A percentile compares a stretch with the other conserved stretches of the same genome.
Conservation (phyloP, 2,797 vertebrate species). For the Oreochromis grahami region DNA sequence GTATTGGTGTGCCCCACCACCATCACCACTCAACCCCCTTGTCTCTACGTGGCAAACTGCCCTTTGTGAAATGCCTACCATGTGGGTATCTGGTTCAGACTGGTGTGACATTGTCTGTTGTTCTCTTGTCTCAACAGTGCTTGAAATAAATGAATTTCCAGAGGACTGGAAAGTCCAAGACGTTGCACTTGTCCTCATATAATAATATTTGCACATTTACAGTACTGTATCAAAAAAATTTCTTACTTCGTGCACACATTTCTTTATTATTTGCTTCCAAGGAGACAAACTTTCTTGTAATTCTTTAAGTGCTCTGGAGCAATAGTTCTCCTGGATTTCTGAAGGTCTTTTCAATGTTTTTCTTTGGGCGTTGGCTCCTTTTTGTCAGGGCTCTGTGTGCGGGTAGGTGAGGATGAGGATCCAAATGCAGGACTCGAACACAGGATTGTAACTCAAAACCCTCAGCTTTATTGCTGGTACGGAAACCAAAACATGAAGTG, state of each 20-base stretch:
- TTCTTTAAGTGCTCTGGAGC: neutral
- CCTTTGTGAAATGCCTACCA: slow-evolving; percentile 44
- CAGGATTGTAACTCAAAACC: too few species aligned
- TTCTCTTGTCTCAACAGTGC: slow-evolving; percentile 66
- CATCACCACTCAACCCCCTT: neutral
- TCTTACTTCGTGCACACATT: neutral
- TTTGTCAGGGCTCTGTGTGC: too few species aligned
- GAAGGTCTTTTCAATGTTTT: neutral
- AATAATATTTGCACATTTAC: neutral
- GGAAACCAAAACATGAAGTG: too few species aligned
- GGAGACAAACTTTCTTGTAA: neutral
- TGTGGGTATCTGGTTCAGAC: slow-evolving; percentile 53
- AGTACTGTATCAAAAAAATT: neutral
- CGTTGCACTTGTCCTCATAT: neutral
- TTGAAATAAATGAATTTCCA: slow-evolving; percentile 70
- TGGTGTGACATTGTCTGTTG: slow-evolving; percentile 48
- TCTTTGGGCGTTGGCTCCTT: neutral
- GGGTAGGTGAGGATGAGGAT: too few species aligned
- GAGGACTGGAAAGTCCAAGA: slow-evolving; percentile 34
- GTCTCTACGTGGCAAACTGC: slow-evolving; percentile 24
- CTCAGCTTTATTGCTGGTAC: too few species aligned
- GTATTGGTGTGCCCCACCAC: neutral
- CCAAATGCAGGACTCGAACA: too few species aligned
- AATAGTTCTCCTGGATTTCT: neutral
- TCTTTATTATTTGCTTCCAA: neutral